phyloP scores from a whole-genome alignment of 30 jellyfish, hydroid and myxozoan species.

The Cassiopea andromeda region DNA sequence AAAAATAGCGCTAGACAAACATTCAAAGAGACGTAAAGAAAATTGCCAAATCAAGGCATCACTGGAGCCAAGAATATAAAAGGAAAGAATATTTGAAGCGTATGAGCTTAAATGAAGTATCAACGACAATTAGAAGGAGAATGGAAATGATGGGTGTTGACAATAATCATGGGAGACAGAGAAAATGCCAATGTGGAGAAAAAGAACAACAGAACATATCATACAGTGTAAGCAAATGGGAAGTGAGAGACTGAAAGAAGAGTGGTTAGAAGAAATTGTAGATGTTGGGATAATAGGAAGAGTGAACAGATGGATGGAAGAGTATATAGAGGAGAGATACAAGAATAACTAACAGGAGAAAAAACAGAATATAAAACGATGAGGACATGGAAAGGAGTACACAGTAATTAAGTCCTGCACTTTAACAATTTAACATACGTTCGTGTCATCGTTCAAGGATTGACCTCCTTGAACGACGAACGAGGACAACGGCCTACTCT shows the following conservation, averaged over 20 bases:
- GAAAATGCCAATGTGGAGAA: background rate
- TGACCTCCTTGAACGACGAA: too few species aligned
- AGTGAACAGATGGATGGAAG: constrained; percentile 32
- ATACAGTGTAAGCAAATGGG: constrained; percentile 11
- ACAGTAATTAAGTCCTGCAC: background rate
- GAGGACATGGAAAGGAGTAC: background rate
- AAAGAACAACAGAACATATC: background rate
- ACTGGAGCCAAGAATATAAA: background rate
- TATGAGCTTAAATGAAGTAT: background rate
- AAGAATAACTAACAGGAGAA: background rate
- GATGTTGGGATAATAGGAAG: constrained; percentile 1
- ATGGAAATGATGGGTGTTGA: background rate
- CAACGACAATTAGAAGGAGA: background rate
- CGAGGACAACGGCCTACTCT: too few species aligned
- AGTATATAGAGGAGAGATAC: constrained; percentile 20
- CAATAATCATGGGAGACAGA: background rate
- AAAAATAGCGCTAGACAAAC: background rate
- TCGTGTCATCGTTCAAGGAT: too few species aligned
- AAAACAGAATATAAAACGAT: background rate
- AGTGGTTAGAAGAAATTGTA: background rate
- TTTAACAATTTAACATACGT: too few species aligned
- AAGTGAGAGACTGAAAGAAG: constrained; percentile 1
- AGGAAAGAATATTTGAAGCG: background rate
- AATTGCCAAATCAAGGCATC: background rate
- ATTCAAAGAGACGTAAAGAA: background rate